Conservation (phyloP, 2,888 invertebrate species). For the Leptopterna dolabrata region DNA sequence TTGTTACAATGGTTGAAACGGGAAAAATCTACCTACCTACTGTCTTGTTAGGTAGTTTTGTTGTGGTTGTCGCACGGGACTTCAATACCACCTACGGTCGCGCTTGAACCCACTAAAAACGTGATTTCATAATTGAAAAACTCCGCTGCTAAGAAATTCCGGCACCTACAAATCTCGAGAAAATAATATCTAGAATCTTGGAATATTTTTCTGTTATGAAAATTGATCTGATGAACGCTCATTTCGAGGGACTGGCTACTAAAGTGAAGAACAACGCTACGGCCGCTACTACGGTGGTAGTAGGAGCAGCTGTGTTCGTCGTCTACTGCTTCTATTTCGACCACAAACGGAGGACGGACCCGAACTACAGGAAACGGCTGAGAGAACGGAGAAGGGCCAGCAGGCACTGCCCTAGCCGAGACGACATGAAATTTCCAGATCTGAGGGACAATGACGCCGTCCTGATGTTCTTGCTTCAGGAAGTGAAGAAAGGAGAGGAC, state of each 20-base stretch:
- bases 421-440: conserved; percentile 17
- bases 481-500: conserved; percentile 17
- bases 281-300: neutral
- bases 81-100: neutral
- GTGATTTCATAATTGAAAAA: neutral
- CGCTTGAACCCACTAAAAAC: neutral
- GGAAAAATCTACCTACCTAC: neutral
- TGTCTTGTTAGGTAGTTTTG: neutral
- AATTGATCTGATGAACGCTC: neutral
- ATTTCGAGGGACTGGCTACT: neutral
- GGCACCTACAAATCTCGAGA: neutral
- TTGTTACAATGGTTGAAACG: too few relatives aligned
- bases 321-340: conserved; percentile 43
- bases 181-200: neutral
- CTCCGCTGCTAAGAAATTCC: neutral
- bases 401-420: neutral
- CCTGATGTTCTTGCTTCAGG: neutral
- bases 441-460: conserved; percentile 31
- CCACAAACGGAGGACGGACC: conserved; percentile 20
- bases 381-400: conserved; percentile 13
- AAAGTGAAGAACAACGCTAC: neutral
- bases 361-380: conserved; percentile 25
- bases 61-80: neutral
- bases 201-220: neutral
- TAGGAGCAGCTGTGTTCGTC: conserved; percentile 20